Evolutionary conservation across 2,797 vertebrate genomes (phyloP).

Genomic region (Carduelis carduelis): DNA sequence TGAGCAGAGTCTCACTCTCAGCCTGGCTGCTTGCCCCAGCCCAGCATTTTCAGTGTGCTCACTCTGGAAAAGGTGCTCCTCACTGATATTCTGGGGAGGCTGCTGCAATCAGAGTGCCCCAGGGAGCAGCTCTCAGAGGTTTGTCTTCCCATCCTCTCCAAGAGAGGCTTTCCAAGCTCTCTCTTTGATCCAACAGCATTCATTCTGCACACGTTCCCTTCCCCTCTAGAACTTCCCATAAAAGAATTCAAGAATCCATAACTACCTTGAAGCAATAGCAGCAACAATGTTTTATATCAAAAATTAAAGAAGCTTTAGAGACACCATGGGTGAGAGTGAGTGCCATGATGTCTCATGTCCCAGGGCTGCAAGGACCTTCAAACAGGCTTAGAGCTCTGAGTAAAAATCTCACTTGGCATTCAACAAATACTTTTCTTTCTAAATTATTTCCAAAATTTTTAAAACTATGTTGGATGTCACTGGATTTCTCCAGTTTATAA

Average conservation of each 20-base stretch:
- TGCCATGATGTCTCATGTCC: fast-evolving
- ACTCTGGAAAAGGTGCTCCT: not conserved
- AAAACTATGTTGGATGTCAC: not conserved
- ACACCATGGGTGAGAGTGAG: fast-evolving
- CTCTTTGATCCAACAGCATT: not conserved
- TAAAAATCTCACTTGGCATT: not conserved
- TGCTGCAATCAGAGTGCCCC: not conserved
- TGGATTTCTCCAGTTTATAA: not conserved
- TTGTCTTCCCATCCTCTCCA: not conserved
- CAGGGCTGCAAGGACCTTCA: not conserved
- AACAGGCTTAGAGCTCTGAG: not conserved
- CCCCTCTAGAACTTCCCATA: not conserved
- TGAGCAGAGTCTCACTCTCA: not conserved
- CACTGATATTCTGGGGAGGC: not conserved
- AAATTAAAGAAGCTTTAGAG: not conserved
- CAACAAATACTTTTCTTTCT: not conserved
- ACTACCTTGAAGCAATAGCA: not conserved
- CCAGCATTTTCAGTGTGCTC: not conserved
- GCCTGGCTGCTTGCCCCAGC: not conserved
- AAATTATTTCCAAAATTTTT: not conserved
- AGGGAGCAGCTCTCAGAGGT: not conserved
- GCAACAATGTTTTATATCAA: not conserved
- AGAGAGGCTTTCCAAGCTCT: not conserved
- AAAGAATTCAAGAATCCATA: not conserved
- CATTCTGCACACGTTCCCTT: not conserved